Evolutionary conservation across 1,140 invertebrate genomes (phyloP), one percentile per base, ranked within the genome.

Genomic region (Brevipalpus yothersi): DNA sequence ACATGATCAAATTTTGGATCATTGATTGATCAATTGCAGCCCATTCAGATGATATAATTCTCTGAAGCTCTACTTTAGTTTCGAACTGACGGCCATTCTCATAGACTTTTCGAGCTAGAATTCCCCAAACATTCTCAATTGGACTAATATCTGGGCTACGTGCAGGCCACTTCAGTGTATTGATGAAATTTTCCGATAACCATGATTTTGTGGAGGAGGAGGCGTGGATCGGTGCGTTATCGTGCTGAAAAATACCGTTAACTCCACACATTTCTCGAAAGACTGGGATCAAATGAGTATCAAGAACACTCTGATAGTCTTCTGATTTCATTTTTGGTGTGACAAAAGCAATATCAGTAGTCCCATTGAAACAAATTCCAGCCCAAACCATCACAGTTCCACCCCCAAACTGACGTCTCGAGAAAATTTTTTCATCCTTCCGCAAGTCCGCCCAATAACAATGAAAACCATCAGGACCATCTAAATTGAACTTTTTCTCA

Each of bases 51-150:
- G 15, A 7, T 10, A 58, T 58, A 8, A 8, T 15, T 49, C 7
- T 8, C 41, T 58, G 53, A 10, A 45, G 40, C 12, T 53, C 17
- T 7, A 4, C 9, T 15, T 49, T 40, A 8, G 43, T n/a, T n/a
- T 3, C 17, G 17, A 59, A 49, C 17, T 59, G 56, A n/a, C 41
- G 59, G 17, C 53, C 40, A 31, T 60, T 41, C 7, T 5, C 60
- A 41, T 61, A 61, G 23, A 61, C 58, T 17, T 31, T 53, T 11
- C 17, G 12, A 11, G 40, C 21, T 39, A 57, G 7, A 15, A 65
- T 54, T 58, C 69, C 67, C 67, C 69, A 73, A n/a, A 70, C 13
- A 62, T 71, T 69, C 62, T 71, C 67, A 13, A 72, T 71, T 13
- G 68, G 66, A 64, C 72, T 73, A 3, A 73, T 59, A 65, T 72